Evolutionary conservation across 2,888 invertebrate genomes (phyloP).

Genomic region (Augochlorella aurata): DNA sequence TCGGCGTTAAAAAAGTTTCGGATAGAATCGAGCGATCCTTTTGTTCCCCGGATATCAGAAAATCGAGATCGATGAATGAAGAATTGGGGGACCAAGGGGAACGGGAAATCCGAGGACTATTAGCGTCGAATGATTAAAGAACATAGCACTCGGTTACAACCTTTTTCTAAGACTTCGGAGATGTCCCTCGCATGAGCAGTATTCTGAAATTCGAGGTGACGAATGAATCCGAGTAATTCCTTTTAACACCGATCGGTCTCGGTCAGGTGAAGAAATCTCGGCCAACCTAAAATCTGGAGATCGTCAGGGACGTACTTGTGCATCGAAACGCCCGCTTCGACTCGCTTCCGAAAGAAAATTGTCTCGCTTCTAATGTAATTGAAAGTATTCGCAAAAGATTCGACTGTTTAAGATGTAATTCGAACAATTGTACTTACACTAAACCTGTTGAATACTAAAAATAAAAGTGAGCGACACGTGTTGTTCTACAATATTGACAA

Average conservation of each 20-base stretch:
- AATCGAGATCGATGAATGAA: constrained; percentile 15
- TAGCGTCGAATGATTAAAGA: constrained; percentile 41
- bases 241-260: constrained; percentile 69
- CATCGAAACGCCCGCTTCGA: neutral
- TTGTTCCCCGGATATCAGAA: neutral
- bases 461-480: neutral
- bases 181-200: constrained; percentile 44
- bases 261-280: constrained; percentile 64
- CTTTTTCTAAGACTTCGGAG: constrained; percentile 28
- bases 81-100: constrained; percentile 21
- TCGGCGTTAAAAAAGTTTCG: constrained; percentile 37
- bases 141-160: constrained; percentile 38
- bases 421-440: neutral
- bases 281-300: constrained; percentile 8
- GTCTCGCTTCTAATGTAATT: neutral
- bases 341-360: neutral
- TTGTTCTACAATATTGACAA: neutral
- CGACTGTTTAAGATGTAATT: too few species aligned
- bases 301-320: constrained; percentile 41
- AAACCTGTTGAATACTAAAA: too few species aligned
- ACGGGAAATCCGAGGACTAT: constrained; percentile 15
- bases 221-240: constrained; percentile 70
- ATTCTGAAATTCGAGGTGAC: constrained; percentile 66
- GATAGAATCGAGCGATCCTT: neutral
- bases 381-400: neutral